Conservation (phyloP, 1,140 invertebrate genomes). For the Cyrtorhinus lividipennis region DNA sequence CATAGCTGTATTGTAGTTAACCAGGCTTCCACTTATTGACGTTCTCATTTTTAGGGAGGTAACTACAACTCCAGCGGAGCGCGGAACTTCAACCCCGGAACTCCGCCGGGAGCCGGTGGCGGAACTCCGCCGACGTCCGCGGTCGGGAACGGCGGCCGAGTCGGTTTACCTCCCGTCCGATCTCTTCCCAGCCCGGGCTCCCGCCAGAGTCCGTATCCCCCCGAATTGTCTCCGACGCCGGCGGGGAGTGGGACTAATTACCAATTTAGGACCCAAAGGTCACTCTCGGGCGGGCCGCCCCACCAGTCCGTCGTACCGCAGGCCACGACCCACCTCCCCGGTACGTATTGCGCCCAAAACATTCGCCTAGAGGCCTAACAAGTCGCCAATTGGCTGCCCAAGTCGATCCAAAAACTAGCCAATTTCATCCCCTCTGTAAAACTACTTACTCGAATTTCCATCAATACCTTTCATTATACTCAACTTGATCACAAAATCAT, state of each 20-base stretch:
- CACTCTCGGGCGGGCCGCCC: conserved; percentile 30
- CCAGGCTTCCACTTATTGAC: too few species aligned
- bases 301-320: conserved; percentile 42
- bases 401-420: too few species aligned
- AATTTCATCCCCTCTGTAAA: too few species aligned
- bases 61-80: conserved; percentile 9
- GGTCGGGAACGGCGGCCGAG: background rate
- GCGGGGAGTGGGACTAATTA: conserved; percentile 30
- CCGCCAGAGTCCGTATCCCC: conserved; percentile 41
- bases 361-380: too few species aligned
- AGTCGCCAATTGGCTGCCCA: too few species aligned
- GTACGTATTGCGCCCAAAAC: conserved; percentile 32
- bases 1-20: too few species aligned
- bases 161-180: conserved; percentile 24
- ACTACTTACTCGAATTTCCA: too few species aligned
- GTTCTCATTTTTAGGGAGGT: conserved; percentile 7
- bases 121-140: background rate
- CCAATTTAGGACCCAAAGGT: conserved; percentile 37
- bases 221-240: conserved; percentile 32
- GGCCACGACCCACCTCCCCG: conserved; percentile 50
- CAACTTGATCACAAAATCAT: too few species aligned
- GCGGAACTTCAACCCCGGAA: conserved; percentile 28
- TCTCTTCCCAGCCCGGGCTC: conserved; percentile 28
- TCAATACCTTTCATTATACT: too few species aligned
- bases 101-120: conserved; percentile 6